phyloP scores from a whole-genome alignment of 2,888 invertebrate species.

The Mimachlamys varia region DNA sequence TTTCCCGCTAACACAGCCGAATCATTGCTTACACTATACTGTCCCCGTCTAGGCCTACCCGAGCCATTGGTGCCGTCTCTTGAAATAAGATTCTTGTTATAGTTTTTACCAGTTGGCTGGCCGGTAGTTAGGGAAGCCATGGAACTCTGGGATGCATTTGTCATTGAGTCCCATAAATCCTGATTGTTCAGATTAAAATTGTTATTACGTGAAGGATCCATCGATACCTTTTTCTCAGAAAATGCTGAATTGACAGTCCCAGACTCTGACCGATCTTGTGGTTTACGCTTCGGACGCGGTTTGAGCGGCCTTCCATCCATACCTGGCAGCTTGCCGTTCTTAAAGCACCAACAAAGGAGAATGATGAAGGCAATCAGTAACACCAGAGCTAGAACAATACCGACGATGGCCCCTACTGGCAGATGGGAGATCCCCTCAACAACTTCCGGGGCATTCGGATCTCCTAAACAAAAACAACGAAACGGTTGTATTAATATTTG shows the following conservation, averaged over 20 bases:
- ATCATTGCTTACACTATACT: background rate
- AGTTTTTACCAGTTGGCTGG: slow-evolving; percentile 37
- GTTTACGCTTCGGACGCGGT: background rate
- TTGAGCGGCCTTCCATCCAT: slow-evolving; percentile 36
- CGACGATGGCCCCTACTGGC: slow-evolving; percentile 70
- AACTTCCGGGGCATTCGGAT: slow-evolving; percentile 62
- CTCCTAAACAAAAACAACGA: slow-evolving; percentile 57
- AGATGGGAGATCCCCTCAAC: slow-evolving; percentile 61
- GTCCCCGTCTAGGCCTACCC: slow-evolving; percentile 11
- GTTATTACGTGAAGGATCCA: background rate
- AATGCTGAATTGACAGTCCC: background rate
- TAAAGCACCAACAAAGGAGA: slow-evolving; percentile 71
- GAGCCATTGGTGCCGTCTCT: slow-evolving; percentile 37
- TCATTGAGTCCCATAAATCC: slow-evolving; percentile 56
- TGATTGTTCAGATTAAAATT: slow-evolving; percentile 59
- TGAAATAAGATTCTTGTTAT: background rate
- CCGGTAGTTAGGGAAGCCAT: background rate
- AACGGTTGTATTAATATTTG: slow-evolving; percentile 10
- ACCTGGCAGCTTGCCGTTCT: slow-evolving; percentile 63
- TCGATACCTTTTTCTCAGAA: background rate
- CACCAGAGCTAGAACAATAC: slow-evolving; percentile 68
- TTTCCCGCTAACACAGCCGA: slow-evolving; percentile 32
- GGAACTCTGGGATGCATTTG: slow-evolving; percentile 44
- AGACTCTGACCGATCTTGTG: background rate
- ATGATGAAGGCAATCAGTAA: slow-evolving; percentile 65